Evolutionary conservation across 2,113 vertebrate genomes (phyloP), one percentile per base, ranked within the genome.

Genomic region (Maccullochella peelii): DNA sequence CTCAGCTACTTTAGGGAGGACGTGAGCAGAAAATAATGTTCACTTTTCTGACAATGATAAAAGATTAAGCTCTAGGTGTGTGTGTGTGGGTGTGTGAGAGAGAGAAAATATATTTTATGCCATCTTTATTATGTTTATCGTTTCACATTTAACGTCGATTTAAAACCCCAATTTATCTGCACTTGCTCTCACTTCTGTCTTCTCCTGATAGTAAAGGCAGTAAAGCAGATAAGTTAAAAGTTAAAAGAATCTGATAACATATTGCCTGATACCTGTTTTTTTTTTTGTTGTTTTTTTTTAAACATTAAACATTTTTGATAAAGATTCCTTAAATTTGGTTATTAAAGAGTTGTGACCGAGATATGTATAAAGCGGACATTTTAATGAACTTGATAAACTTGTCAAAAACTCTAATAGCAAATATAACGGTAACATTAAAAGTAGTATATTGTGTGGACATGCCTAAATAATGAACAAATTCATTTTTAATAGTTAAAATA

Each of bases 21-120:
- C 8, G 66, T 18, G 14, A 77, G 67, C 55, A 81, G 27, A 72
- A 73, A 68, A 57, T 15, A 49, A 70, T 44, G 69, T 30, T 70
- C 42, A 18, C 8, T 42, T 66, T 67, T 58, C 77, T 73, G 76
- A 68, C 62, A 59, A 36, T 42, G 40, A 70, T 36, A 30, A 63
- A 85, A 47, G 44, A 63, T 16, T 16, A 36, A 44, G 15, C 5
- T 6, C 10, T 16, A 16, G 25, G 40, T 33, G 8, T 52, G 20
- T 50, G 49, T 44, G 40, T 12, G 18, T 38, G n/a, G 58, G 63
- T 33, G 50, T 27, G 23, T 15, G 20, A 14, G 25, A 2, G 50
- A 14, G 71, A 65, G 9, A 76, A 25, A 33, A 58, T 50, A n/a
- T 15, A 16, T n/a, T 14, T 33, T 2, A 23, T 54, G 23, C 61